A percentile compares a stretch with the other conserved stretches of the same genome.
These are phyloP conservation scores for Atherinosoma microstoma DNA, from an alignment of 2,797 vertebrate species.

Conservation along the genomic window DNA sequence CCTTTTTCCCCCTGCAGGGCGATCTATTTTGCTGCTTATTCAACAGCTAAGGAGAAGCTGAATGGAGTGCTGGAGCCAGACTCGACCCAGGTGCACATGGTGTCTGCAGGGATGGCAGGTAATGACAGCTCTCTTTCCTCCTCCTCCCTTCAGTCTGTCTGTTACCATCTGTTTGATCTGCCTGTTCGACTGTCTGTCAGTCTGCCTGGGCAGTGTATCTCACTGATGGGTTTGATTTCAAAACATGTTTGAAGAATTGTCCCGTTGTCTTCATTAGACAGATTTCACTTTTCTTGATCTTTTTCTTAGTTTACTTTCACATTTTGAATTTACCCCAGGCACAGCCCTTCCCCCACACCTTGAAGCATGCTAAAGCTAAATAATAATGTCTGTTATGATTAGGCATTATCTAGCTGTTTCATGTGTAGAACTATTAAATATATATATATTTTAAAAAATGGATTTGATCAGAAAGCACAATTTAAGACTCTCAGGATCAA, in stretches of 20 bases:
- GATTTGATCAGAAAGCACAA: constrained; percentile 83
- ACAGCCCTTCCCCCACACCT: constrained; percentile 16
- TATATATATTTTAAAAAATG: constrained; percentile 7
- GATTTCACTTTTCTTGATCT: constrained; percentile 27
- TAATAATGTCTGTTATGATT: constrained; percentile 45
- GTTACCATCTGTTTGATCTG: constrained; percentile 36
- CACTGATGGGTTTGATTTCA: constrained; percentile 57
- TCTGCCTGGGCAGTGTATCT: constrained; percentile 57
- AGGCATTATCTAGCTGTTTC: constrained; percentile 53
- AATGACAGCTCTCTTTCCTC: constrained; percentile 75
- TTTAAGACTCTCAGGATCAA: constrained; percentile 84
- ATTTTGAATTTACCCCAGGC: constrained; percentile 35
- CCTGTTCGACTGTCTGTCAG: constrained; percentile 53
- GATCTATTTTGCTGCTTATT: constrained; percentile 99
- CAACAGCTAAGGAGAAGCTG: constrained; percentile 94
- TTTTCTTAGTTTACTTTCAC: constrained; percentile 22
- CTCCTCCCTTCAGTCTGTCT: constrained; percentile 46
- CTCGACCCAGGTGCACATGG: constrained; percentile 97
- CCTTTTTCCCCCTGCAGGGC: constrained; percentile 84
- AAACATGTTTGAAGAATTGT: constrained; percentile 26
- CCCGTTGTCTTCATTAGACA: constrained; percentile 50
- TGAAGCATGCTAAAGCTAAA: constrained; percentile 70
- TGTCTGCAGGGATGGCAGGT: constrained; percentile 98
- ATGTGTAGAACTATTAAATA: constrained; percentile 48
- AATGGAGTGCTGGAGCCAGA: constrained; percentile 93